A percentile compares a stretch with the other conserved stretches of the same genome.
phyloP scores from a whole-genome alignment of 2,113 vertebrate genomes.

The Marcusenius ussheri region DNA sequence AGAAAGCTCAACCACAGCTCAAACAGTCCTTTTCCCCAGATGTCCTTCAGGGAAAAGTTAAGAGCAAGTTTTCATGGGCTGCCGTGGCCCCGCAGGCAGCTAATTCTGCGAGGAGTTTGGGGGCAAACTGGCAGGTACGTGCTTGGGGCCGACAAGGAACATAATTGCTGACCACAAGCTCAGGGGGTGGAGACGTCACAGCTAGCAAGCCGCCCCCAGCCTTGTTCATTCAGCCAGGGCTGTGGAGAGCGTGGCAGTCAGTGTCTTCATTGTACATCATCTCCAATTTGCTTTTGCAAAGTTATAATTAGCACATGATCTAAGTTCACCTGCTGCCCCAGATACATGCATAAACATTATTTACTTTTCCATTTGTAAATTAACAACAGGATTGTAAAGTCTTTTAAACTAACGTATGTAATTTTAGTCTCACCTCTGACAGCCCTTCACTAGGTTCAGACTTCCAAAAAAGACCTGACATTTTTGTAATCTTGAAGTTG shows the following conservation, averaged over 20 bases:
- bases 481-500: background rate
- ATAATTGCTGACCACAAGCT: background rate
- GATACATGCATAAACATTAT: background rate
- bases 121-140: background rate
- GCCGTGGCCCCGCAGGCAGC: background rate
- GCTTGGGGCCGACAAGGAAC: background rate
- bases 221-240: background rate
- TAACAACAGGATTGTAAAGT: background rate
- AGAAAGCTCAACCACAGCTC: background rate
- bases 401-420: slow-evolving; percentile 1
- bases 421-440: background rate
- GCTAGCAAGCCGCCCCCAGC: background rate
- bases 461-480: background rate
- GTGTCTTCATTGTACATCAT: background rate
- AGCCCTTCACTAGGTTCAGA: background rate
- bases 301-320: background rate
- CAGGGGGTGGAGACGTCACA: background rate
- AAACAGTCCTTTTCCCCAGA: background rate
- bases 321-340: background rate
- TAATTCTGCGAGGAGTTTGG: background rate
- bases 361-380: background rate
- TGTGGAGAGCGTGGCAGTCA: background rate
- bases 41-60: background rate
- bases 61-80: background rate
- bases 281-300: background rate